phyloP scores from a whole-genome alignment of 2,797 vertebrate species.

The Propithecus deckenii region DNA sequence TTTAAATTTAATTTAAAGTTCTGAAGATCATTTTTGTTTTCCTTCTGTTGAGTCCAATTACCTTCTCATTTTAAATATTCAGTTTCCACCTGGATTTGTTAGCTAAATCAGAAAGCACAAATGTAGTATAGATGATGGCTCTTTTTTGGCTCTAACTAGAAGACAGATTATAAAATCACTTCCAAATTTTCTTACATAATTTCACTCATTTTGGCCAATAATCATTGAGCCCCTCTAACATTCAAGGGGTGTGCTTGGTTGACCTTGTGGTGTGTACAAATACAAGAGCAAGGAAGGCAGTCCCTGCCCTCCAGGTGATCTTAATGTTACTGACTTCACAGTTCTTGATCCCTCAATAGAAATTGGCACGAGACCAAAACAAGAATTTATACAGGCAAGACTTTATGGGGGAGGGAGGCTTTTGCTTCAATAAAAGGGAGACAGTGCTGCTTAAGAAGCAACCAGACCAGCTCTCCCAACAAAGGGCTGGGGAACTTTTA shows the following conservation, averaged over 20 bases:
- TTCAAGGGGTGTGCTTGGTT: background rate
- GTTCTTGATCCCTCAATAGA: background rate
- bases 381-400: background rate
- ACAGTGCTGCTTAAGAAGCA: background rate
- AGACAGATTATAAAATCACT: background rate
- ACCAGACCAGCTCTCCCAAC: background rate
- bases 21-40: constrained; percentile 49
- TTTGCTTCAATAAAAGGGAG: background rate
- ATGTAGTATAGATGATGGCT: background rate
- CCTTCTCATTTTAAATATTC: constrained; percentile 31
- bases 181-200: background rate
- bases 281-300: background rate
- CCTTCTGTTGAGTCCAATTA: constrained; percentile 30
- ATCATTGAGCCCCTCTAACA: fast-evolving
- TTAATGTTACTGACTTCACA: background rate
- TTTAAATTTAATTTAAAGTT: constrained; percentile 15
- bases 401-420: background rate
- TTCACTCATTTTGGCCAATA: background rate
- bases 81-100: background rate
- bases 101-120: constrained; percentile 31
- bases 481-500: background rate
- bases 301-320: background rate
- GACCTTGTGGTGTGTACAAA: background rate
- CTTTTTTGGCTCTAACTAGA: background rate
- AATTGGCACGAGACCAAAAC: background rate